A percentile compares a stretch with the other conserved stretches of the same genome.
phyloP scores from a whole-genome alignment of 2,113 vertebrate species.

The Thamnaconus septentrionalis region DNA sequence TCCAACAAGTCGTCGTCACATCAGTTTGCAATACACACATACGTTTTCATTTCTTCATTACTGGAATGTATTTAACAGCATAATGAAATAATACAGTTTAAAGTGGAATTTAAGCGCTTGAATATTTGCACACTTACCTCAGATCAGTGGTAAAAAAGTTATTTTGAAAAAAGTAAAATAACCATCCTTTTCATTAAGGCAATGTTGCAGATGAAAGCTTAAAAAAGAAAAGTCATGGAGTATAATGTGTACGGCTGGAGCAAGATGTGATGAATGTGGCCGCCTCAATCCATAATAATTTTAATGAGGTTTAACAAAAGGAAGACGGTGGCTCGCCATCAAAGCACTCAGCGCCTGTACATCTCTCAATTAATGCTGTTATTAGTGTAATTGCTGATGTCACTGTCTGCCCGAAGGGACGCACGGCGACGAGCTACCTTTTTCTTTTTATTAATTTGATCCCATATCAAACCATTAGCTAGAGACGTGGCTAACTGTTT shows the following conservation, averaged over 20 bases:
- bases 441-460: not conserved
- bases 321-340: not conserved
- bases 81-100: too few relatives aligned
- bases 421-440: not conserved
- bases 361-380: not conserved
- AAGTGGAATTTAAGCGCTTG: too few relatives aligned
- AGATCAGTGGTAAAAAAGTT: too few relatives aligned
- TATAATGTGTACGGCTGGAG: not conserved
- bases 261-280: not conserved
- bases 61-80: too few relatives aligned
- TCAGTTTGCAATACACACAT: too few relatives aligned
- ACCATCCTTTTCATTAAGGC: too few relatives aligned
- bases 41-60: too few relatives aligned
- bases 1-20: too few relatives aligned
- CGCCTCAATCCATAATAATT: not conserved
- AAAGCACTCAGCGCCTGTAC: not conserved
- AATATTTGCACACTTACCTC: too few relatives aligned
- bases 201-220: too few relatives aligned
- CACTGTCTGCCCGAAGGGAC: not conserved
- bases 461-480: constrained; percentile 7
- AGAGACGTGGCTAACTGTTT: not conserved
- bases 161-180: too few relatives aligned
- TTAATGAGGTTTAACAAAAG: not conserved
- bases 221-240: too few relatives aligned
- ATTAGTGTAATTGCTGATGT: not conserved